Base-by-base conservation (phyloP, 2,797 vertebrate genomes). In the Tauraco hartlaubi region DNA sequence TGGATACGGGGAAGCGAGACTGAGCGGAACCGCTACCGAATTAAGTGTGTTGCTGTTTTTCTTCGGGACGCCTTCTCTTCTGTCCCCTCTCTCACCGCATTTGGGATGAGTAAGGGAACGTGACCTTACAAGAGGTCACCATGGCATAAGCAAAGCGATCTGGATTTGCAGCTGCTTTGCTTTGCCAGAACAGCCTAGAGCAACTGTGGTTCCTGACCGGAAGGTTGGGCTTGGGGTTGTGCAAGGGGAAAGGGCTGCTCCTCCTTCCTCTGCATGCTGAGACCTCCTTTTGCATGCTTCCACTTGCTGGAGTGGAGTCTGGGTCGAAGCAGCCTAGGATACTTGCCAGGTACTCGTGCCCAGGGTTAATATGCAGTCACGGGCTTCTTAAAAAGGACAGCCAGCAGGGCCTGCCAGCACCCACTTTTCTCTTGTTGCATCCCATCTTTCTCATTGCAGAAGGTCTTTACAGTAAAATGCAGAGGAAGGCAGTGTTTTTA, bases 21-120 rank as follows among this genome's bases (percentile, higher is more conserved):
- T 18, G 66, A 84, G 41, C 7, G 35, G 43, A 81, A 61, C 29
- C 2, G 1, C 76, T 64, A 41, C 49, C 2, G 0, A 80, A 26
- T 9, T 4, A 78, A 72, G 39, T 2, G 9, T 5, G 0, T 44
- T 0, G 0, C 33, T 68, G 20, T 9, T 73, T 89, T 74, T 23
- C 21, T 96, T 80, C 0, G 2, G 58, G 46, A n/a, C 0, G 2
- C 14, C 51, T 55, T 74, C 59, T 85, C 56, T 71, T 48, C 59
- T 58, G 12, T 83, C 31, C 31, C 37, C 31, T 88, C 56, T 76
- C 61, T 63, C 29, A 5, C 29, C 12, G 5, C 9, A 8, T 59
- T 68, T 71, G 71, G 49, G 31, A 37, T 75, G 79, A 93, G 29
- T 35, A 21, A 88, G 33, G 33, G 69, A 75, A 31, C 19, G 4